A percentile compares a stretch with the other conserved stretches of the same genome.
Evolutionary conservation across 2,888 invertebrate species (phyloP).

Genomic region (Xanthorhoe designata): DNA sequence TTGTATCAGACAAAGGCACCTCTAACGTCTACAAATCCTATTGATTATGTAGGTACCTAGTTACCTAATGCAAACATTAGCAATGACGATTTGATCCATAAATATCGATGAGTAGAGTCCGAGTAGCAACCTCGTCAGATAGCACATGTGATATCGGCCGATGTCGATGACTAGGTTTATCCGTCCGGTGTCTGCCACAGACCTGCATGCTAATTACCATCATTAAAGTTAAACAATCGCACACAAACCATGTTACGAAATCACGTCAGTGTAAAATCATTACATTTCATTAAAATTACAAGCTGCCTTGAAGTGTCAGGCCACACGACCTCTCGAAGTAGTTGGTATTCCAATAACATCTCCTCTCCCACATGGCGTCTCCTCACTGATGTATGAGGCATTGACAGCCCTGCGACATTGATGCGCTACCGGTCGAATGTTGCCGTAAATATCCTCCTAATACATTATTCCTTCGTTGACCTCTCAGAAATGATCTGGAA

Average conservation of each 20-base stretch:
- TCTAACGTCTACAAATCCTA: constrained; percentile 50
- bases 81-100: constrained; percentile 57
- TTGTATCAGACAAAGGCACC: constrained; percentile 45
- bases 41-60: constrained; percentile 59
- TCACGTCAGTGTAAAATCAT: constrained; percentile 10
- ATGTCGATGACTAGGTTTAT: constrained; percentile 56
- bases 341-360: constrained; percentile 60
- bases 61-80: constrained; percentile 62
- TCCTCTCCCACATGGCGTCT: constrained; percentile 49
- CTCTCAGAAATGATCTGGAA: constrained; percentile 58
- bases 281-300: constrained; percentile 12
- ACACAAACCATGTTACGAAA: constrained; percentile 37
- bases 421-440: constrained; percentile 61
- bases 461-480: constrained; percentile 58
- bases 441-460: constrained; percentile 54
- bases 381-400: constrained; percentile 57
- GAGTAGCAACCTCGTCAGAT: constrained; percentile 44
- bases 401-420: constrained; percentile 71
- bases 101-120: constrained; percentile 51
- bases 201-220: constrained; percentile 65
- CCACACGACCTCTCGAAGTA: constrained; percentile 54
- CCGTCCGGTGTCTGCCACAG: constrained; percentile 47
- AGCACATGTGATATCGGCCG: constrained; percentile 41
- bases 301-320: constrained; percentile 31
- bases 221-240: constrained; percentile 60